Evolutionary conservation across 1,140 invertebrate species (phyloP).

Genomic region (Planococcus citri): DNA sequence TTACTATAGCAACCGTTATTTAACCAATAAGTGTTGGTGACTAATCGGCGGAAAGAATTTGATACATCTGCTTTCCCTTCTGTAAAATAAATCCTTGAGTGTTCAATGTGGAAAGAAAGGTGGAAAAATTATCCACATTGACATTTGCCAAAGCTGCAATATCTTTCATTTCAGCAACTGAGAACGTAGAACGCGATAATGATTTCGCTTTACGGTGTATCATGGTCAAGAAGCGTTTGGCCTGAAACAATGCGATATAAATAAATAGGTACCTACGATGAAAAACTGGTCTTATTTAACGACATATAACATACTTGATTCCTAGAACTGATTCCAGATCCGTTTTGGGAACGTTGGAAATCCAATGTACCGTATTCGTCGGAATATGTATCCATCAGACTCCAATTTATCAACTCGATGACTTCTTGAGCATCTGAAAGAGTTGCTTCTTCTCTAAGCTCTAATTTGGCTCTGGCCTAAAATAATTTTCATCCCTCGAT

Average conservation of each 20-base stretch:
- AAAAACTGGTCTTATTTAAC: constrained; percentile 22
- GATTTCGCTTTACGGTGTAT: constrained; percentile 50
- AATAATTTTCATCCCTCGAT: too few species aligned
- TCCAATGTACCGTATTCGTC: constrained; percentile 38
- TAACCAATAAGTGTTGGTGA: background rate
- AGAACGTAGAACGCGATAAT: constrained; percentile 56
- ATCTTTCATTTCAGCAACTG: constrained; percentile 59
- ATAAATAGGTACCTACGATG: background rate
- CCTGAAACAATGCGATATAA: constrained; percentile 37
- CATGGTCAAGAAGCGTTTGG: constrained; percentile 59
- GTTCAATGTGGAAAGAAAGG: constrained; percentile 64
- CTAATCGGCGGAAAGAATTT: constrained; percentile 35
- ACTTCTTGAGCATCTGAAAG: constrained; percentile 71
- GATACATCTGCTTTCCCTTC: constrained; percentile 62
- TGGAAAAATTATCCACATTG: constrained; percentile 42
- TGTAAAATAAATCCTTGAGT: constrained; percentile 73
- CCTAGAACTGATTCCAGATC: constrained; percentile 22
- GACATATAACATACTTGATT: constrained; percentile 21
- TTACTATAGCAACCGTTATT: background rate
- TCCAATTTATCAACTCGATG: constrained; percentile 69
- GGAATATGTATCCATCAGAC: constrained; percentile 59
- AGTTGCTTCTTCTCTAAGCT: constrained; percentile 66
- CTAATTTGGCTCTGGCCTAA: constrained; percentile 72
- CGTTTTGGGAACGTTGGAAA: constrained; percentile 20
- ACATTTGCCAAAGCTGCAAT: constrained; percentile 50